phyloP scores from a whole-genome alignment of 2,113 vertebrate genomes.

The Herpailurus yagouaroundi region DNA sequence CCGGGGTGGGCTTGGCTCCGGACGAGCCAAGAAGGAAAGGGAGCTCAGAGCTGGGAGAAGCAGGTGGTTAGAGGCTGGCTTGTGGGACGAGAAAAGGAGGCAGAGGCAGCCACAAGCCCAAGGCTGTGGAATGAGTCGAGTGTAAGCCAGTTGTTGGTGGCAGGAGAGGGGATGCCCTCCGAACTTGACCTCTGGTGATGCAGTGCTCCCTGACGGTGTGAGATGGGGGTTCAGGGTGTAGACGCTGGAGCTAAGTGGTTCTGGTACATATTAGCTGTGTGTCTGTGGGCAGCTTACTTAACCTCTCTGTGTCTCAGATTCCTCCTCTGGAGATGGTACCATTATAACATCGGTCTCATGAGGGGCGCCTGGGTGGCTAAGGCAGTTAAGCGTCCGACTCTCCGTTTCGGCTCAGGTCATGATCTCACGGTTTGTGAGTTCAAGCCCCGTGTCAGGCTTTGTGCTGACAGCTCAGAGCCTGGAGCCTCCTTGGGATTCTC shows the following conservation, averaged over 20 bases:
- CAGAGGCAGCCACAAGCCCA: too few species aligned
- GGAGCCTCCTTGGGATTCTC: too few species aligned
- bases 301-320: not conserved
- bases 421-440: too few species aligned
- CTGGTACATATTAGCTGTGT: not conserved
- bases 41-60: not conserved
- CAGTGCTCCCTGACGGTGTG: not conserved
- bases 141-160: not conserved
- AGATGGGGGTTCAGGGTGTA: not conserved
- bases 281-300: not conserved
- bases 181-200: not conserved
- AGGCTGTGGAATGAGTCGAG: not conserved
- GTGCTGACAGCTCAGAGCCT: too few species aligned
- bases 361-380: too few species aligned
- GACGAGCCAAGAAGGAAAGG: not conserved
- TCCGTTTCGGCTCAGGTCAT: too few species aligned
- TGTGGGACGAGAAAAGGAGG: not conserved
- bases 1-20: too few species aligned
- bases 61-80: not conserved
- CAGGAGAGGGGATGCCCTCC: not conserved
- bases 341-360: not conserved
- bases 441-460: too few species aligned
- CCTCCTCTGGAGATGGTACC: not conserved
- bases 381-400: too few species aligned
- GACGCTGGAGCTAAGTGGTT: not conserved